A percentile compares a stretch with the other conserved stretches of the same genome.
These are phyloP conservation scores for Venustaconcha ellipsiformis DNA, from an alignment of 1,140 invertebrate genomes.

Conservation along the genomic window DNA sequence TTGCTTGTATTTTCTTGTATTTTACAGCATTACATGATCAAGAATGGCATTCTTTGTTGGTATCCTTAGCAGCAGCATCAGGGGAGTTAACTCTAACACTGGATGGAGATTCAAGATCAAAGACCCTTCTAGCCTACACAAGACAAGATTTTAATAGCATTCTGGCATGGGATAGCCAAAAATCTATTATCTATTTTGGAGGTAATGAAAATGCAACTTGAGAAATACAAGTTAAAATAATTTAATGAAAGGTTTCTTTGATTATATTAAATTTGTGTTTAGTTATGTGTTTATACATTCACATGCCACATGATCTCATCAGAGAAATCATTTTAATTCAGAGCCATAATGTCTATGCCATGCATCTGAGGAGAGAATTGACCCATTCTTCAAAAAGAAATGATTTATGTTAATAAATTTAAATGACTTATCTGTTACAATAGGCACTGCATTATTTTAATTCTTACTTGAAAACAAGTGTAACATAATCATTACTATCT, in stretches of 20 bases:
- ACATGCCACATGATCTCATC: neutral
- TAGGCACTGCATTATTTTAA: no score
- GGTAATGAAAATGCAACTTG: conserved; percentile 69
- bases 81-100: conserved; percentile 85
- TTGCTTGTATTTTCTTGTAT: no score
- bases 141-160: conserved; percentile 82
- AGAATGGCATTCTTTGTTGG: conserved; percentile 87
- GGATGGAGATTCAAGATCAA: conserved; percentile 80
- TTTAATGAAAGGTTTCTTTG: neutral
- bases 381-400: no score
- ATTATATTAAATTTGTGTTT: conserved; percentile 1
- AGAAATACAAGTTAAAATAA: neutral
- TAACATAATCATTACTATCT: no score
- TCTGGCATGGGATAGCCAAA: conserved; percentile 32
- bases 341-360: no score
- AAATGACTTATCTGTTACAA: no score
- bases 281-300: neutral
- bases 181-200: conserved; percentile 87
- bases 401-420: no score
- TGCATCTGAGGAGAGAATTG: no score
- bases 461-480: no score
- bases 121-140: conserved; percentile 86
- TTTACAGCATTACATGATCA: conserved; percentile 81
- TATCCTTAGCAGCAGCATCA: conserved; percentile 85
- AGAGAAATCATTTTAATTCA: neutral